Conservation (phyloP, 2,888 invertebrate species). For the Eristalinus aeneus region DNA sequence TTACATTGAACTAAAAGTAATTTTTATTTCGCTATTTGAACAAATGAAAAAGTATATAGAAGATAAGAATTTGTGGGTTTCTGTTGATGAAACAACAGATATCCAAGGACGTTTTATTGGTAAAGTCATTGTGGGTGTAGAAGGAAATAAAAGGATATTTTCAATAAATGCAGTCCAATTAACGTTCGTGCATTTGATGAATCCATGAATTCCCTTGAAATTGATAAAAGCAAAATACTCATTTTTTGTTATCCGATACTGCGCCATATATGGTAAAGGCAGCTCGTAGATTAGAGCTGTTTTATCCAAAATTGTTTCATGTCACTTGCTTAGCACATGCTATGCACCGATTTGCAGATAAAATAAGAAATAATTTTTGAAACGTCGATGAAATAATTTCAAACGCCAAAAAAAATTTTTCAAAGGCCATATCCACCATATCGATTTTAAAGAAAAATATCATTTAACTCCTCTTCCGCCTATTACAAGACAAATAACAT, state of each 20-base stretch:
- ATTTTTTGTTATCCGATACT: conserved; percentile 48
- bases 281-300: conserved; percentile 68
- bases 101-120: no score
- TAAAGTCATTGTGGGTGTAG: no score
- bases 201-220: conserved; percentile 9
- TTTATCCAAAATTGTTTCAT: conserved; percentile 73
- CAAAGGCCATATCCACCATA: conserved; percentile 73
- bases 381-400: conserved; percentile 58
- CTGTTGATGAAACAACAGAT: no score
- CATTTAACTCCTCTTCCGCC: conserved; percentile 73
- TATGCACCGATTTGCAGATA: no score
- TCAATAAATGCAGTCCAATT: conserved; percentile 28
- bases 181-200: conserved; percentile 36
- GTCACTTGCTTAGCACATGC: no score
- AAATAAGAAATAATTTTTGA: no score
- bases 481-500: conserved; percentile 72
- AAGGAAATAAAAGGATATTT: conserved; percentile 17
- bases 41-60: no score
- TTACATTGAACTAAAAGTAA: no score
- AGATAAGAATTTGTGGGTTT: no score
- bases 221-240: conserved; percentile 7
- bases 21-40: no score
- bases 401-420: conserved; percentile 73
- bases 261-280: conserved; percentile 73
- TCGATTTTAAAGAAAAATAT: conserved; percentile 72